phyloP scores from a whole-genome alignment of 2,113 vertebrate genomes.

The Hypocryptadius cinnamomeus region DNA sequence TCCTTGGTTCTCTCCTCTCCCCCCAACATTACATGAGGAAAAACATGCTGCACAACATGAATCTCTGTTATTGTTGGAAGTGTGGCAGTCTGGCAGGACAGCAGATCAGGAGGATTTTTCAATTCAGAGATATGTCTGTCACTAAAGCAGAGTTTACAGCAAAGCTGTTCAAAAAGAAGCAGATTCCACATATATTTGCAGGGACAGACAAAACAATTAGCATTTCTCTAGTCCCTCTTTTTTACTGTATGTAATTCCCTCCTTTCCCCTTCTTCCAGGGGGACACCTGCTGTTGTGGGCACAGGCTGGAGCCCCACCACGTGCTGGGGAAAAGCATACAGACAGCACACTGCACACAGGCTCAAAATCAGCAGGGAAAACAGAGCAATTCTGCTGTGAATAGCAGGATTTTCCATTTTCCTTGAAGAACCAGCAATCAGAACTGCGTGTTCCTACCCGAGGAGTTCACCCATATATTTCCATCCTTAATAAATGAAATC shows the following conservation, averaged over 20 bases:
- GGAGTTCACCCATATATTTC: neutral
- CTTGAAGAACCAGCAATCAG: neutral
- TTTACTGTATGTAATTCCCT: fast-evolving
- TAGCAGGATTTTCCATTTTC: neutral
- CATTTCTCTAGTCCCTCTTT: neutral
- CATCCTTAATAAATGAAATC: neutral
- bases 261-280: neutral
- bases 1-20: neutral
- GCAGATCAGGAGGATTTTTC: neutral
- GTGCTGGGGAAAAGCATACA: neutral
- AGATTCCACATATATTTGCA: neutral
- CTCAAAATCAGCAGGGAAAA: neutral
- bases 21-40: neutral
- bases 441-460: neutral
- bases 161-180: neutral
- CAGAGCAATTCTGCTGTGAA: neutral
- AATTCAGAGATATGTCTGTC: neutral
- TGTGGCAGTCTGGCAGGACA: neutral
- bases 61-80: neutral
- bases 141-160: neutral
- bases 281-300: neutral
- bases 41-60: neutral
- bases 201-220: neutral
- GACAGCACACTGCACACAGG: neutral
- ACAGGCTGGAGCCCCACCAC: neutral